Evolutionary conservation across 2,113 vertebrate genomes (phyloP).

Genomic region (Atractosteus spatula): DNA sequence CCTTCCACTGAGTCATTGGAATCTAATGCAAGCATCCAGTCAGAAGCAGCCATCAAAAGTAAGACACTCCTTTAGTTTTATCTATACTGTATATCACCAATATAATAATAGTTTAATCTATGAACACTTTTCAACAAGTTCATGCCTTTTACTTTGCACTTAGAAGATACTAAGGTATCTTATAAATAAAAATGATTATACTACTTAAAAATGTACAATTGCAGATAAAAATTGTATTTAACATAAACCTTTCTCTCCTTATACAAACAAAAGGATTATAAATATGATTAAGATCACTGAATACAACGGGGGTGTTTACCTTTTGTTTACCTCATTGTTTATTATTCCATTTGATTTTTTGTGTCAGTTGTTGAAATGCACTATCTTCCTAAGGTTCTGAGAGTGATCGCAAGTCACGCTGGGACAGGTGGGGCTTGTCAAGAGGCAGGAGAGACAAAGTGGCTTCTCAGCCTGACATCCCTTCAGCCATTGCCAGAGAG

Average conservation of each 20-base stretch:
- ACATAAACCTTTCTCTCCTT: not conserved
- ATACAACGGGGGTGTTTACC: too few relatives aligned
- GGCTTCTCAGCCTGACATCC: conserved; percentile 84
- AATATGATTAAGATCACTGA: not conserved
- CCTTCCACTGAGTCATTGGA: conserved; percentile 88
- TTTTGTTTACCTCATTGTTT: too few relatives aligned
- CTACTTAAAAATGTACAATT: too few relatives aligned
- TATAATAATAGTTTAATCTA: too few relatives aligned
- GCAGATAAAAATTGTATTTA: too few relatives aligned
- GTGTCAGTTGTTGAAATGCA: not conserved
- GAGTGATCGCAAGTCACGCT: conserved; percentile 71
- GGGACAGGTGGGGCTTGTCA: conserved; percentile 89
- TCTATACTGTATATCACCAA: too few relatives aligned
- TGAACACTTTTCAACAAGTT: too few relatives aligned
- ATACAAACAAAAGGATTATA: not conserved
- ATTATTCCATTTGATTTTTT: conserved; percentile 1
- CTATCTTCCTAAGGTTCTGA: conserved; percentile 41
- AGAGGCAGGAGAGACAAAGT: conserved; percentile 79
- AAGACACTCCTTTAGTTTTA: conserved; percentile 10
- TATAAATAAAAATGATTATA: too few relatives aligned
- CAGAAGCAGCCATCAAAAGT: conserved; percentile 59
- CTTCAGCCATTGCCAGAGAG: conserved; percentile 74
- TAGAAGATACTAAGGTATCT: too few relatives aligned
- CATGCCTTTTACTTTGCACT: too few relatives aligned
- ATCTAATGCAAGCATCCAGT: conserved; percentile 77